phyloP scores from a whole-genome alignment of 2,888 invertebrate species.

The Chrysomela aeneicollis region DNA sequence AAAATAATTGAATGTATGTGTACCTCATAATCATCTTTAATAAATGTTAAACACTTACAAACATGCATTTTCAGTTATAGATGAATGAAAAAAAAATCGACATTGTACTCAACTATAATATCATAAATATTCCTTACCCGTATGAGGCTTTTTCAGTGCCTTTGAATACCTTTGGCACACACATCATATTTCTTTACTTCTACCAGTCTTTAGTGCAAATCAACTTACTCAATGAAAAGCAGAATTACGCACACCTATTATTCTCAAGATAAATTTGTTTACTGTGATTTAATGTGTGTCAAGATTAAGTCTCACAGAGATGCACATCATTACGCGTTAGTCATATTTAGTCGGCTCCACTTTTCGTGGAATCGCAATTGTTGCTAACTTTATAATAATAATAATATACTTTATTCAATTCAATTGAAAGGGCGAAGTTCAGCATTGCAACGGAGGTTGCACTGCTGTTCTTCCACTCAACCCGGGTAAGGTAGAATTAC shows the following conservation, averaged over 20 bases:
- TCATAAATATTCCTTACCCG: conserved; percentile 27
- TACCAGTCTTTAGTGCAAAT: conserved; percentile 3
- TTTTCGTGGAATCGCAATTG: background rate
- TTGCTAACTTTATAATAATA: background rate
- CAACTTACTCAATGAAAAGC: background rate
- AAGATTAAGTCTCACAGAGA: background rate
- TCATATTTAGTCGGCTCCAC: background rate
- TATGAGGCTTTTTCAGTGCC: conserved; percentile 36
- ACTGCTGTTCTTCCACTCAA: no score
- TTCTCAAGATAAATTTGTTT: background rate
- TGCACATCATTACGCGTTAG: background rate
- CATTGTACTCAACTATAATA: no score
- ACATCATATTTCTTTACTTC: conserved; percentile 19
- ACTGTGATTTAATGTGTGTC: background rate
- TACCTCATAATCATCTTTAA: no score
- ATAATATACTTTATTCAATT: no score
- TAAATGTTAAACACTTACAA: no score
- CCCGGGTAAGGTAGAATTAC: no score
- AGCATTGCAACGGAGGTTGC: no score
- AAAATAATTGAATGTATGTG: no score
- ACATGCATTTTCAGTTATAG: no score
- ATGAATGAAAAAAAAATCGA: no score
- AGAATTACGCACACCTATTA: background rate
- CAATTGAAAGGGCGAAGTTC: no score
- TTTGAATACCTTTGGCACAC: conserved; percentile 32